Evolutionary conservation across 2,888 invertebrate genomes (phyloP), one percentile per base, ranked within the genome.

Genomic region (Allacma fusca): DNA sequence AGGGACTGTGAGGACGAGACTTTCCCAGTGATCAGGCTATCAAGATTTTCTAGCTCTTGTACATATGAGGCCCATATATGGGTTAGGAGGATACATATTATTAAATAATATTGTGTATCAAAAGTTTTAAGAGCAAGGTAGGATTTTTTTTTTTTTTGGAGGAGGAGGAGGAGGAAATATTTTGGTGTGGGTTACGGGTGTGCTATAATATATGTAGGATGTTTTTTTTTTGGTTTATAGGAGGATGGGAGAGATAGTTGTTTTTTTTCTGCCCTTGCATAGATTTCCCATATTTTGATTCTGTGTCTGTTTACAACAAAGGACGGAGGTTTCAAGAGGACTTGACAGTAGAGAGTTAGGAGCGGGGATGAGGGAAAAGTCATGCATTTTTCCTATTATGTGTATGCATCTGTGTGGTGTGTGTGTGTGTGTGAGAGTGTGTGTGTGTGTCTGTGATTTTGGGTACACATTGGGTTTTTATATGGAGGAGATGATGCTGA

Each of bases 401-500:
- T 59, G 5, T 59, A 7, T 59, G 5, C 59, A 13, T 13, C 23
- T 59, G 7, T 59, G 50, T 50, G 57, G 72, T 28, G n/a, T 44
- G 26, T 50, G 12, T 69, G 23, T 19, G n/a, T n/a, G n/a, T n/a
- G n/a, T n/a, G n/a, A n/a, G 2, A 12, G 12, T 70, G 16, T 70
- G 40, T 50, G 2, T 19, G 12, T 70, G 16, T 70, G 40, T 50
- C 13, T 44, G 70, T 19, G 50, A 1, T 50, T 1, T 50, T 19
- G 50, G 50, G 19, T 13, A 40, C 40, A 16, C 19, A 50, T 13
- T n/a, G n/a, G n/a, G 50, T 26, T 26, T 57, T 50, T 57, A 24
- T 44, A 23, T 28, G 23, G 34, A 59, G 68, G 40, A 68, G 40
- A 74, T 65, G 67, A 74, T 76, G 71, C 34, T 65, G 74, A 76